Evolutionary conservation across 35 echinoderm and acorn worm genomes (phyloP), one percentile per base, ranked within the genome.

Genomic region (Lytechinus variegatus): DNA sequence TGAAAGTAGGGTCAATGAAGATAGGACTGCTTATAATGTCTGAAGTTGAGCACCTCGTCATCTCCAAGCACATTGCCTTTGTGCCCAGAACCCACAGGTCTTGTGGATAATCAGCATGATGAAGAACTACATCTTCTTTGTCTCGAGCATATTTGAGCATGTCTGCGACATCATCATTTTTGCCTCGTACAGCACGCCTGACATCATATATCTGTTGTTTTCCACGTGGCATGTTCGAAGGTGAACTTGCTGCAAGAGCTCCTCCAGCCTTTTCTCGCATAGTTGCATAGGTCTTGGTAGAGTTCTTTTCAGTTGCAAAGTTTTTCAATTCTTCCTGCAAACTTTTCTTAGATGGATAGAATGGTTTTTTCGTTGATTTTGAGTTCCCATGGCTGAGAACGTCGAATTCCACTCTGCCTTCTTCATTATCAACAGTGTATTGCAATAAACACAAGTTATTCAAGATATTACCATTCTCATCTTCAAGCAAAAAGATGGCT

Each of bases 21-120:
- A 89, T 8, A 44, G 87, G 27, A 89, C 87, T 44, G 87, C 87
- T 89, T 89, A 51, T 44, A 89, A 89, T 89, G 1, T 89, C 87
- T 89, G 87, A 89, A 89, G 9, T 89, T 89, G 87, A 89, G 7
- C 1, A 89, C 11, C 52, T 51, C 3, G 87, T 53, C 28, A 89
- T 53, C 87, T 89, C 28, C 87, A 89, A 51, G 87, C 52, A 89
- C 14, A 71, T 71, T 71, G 61, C 61, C 61, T 71, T 71, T 71
- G 61, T 71, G 6, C 61, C 61, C 61, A 71, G 12, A 6, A 71
- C 61, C 61, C 61, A 71, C 6, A 71, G 61, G 61, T 71, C 61
- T 24, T 71, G 61, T 0, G 61, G 61, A 71, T 71, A 71, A 71
- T 71, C 61, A 6, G 61, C 61, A 71, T 21, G 13, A 71, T 16